phyloP scores from a whole-genome alignment of 2,113 vertebrate genomes.

The Oxyura jamaicensis region DNA sequence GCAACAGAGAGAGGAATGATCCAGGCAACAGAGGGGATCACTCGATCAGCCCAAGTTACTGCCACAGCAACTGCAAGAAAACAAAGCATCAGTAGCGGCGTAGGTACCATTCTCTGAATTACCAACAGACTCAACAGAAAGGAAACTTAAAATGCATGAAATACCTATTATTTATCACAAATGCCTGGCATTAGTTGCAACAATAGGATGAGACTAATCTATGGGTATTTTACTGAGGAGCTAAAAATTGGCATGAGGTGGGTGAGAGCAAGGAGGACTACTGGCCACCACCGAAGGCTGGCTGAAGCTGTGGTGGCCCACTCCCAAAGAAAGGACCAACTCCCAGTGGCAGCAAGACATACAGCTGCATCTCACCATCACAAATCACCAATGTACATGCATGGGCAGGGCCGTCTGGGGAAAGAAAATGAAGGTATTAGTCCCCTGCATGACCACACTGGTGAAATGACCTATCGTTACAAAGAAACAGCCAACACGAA shows the following conservation, averaged over 20 bases:
- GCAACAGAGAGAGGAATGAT: slow-evolving; percentile 74
- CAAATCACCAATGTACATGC: background rate
- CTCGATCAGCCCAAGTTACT: slow-evolving; percentile 75
- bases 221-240: background rate
- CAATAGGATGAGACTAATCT: background rate
- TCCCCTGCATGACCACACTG: fast-evolving
- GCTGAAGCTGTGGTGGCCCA: background rate
- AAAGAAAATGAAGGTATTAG: background rate
- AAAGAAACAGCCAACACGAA: background rate
- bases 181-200: background rate
- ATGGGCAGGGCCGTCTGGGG: background rate
- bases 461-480: background rate
- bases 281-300: background rate
- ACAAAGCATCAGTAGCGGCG: background rate
- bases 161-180: background rate
- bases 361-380: background rate
- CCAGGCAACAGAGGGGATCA: slow-evolving; percentile 75
- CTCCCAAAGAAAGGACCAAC: background rate
- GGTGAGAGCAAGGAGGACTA: background rate
- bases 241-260: background rate
- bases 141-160: background rate
- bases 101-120: background rate
- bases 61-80: slow-evolving; percentile 77
- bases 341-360: background rate
- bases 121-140: background rate